A percentile compares a stretch with the other conserved stretches of the same genome.
Conservation (phyloP, 1,140 invertebrate genomes). For the Potamilus streckersoni region DNA sequence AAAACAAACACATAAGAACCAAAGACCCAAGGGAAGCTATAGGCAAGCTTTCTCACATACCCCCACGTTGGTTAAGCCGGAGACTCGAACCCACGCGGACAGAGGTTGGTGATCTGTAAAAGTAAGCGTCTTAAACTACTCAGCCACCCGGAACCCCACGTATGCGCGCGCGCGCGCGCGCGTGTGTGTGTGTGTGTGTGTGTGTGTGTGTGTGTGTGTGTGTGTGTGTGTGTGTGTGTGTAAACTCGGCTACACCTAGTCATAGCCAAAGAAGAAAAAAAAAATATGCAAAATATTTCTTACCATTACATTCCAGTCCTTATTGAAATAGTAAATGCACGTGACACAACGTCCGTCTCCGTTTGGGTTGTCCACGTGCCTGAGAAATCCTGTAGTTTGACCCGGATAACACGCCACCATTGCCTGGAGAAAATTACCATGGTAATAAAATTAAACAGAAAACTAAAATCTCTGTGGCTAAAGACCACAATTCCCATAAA, state of each 20-base stretch:
- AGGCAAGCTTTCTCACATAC: too few relatives aligned
- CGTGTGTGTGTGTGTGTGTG: too few relatives aligned
- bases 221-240: background rate
- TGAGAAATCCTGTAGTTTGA: conserved; percentile 91
- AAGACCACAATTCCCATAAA: background rate
- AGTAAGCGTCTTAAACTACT: too few relatives aligned
- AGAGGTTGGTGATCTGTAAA: too few relatives aligned
- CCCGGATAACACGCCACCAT: conserved; percentile 98
- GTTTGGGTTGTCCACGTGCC: conserved; percentile 97
- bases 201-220: background rate
- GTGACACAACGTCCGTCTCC: conserved; percentile 93
- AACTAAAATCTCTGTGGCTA: background rate
- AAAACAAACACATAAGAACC: too few relatives aligned
- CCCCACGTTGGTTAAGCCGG: too few relatives aligned
- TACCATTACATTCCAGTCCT: conserved; percentile 86
- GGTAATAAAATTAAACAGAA: background rate
- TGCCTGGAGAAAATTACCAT: conserved; percentile 74
- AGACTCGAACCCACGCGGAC: too few relatives aligned
- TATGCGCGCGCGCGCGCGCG: too few relatives aligned
- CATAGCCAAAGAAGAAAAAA: background rate
- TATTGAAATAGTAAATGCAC: conserved; percentile 96
- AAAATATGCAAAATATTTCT: background rate
- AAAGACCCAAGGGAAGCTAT: too few relatives aligned
- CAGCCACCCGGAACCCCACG: too few relatives aligned
- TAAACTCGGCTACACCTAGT: background rate